phyloP scores from a whole-genome alignment of 2,113 vertebrate genomes.

The Fregata magnificens region DNA sequence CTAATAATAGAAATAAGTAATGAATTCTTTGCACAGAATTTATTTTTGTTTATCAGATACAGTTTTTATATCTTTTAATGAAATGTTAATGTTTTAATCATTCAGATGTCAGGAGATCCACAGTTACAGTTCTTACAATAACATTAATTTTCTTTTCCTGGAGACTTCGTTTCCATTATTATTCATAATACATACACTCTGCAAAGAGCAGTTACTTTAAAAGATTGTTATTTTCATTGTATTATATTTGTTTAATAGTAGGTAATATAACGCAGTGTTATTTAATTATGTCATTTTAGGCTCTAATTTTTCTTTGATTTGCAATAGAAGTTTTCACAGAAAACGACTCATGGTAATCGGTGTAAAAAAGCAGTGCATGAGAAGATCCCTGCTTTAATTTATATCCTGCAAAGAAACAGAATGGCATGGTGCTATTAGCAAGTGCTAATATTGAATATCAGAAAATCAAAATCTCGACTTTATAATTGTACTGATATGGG shows the following conservation, averaged over 20 bases:
- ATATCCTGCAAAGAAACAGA: slow-evolving; percentile 15
- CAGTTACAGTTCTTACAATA: slow-evolving; percentile 48
- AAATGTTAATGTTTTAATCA: slow-evolving; percentile 62
- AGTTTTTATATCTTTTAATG: slow-evolving; percentile 39
- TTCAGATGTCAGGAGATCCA: slow-evolving; percentile 42
- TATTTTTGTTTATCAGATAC: slow-evolving; percentile 57
- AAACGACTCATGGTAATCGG: background rate
- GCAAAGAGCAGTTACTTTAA: slow-evolving; percentile 41
- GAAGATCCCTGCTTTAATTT: slow-evolving; percentile 25
- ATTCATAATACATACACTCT: slow-evolving; percentile 49
- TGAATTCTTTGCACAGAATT: slow-evolving; percentile 22
- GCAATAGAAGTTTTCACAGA: slow-evolving; percentile 27
- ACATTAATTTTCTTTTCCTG: slow-evolving; percentile 47
- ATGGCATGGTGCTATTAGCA: slow-evolving; percentile 9
- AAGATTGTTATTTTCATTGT: slow-evolving; percentile 56
- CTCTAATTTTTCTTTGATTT: slow-evolving; percentile 52
- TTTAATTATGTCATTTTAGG: slow-evolving; percentile 60
- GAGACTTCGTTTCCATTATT: slow-evolving; percentile 53
- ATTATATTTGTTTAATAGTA: slow-evolving; percentile 66
- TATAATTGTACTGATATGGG: background rate
- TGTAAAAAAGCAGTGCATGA: slow-evolving; percentile 12
- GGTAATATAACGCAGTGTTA: slow-evolving; percentile 36
- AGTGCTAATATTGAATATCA: slow-evolving; percentile 35
- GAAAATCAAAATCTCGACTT: slow-evolving; percentile 50
- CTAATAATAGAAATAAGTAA: slow-evolving; percentile 22